Base-by-base conservation (phyloP, 1,140 invertebrate species). In the Phortica variegata region DNA sequence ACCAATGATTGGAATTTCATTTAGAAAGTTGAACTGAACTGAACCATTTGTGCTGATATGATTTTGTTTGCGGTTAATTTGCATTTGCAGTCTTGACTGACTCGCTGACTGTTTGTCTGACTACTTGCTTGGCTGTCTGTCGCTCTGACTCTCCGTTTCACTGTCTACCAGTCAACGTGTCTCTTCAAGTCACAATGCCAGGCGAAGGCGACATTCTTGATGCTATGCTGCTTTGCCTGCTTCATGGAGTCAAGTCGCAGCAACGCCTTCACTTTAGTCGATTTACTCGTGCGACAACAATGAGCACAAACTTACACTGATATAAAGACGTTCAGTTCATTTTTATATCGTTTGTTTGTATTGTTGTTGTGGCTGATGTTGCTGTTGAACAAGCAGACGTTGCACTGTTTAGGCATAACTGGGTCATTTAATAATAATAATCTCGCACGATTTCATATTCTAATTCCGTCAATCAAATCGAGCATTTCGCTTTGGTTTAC, bases 401-500 rank as follows among this genome's bases (percentile, higher is more conserved):
- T 42, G 37, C 40, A 36, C 47, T 47, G 47, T 56, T 57, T 57
- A 56, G 39, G 49, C 48, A 6, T 52, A 68, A 69, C 46, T 68
- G 47, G 65, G 63, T 63, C 60, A 68, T 63, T 63, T 68, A 68
- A 69, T 69, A 68, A 68, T 41, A 40, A 48, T 31, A 13, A 47
- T 26, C 49, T 48, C 43, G 44, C 60, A 66, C 62, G 59, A 66
- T 63, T 60, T 60, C 60, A 54, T 68, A 68, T 68, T 68, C 63
- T 68, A 63, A 68, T 63, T 69, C 63, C 46, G 63, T 68, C 63
- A 68, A 68, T 68, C 63, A 68, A 34, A 34, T 19, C 46, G 18
- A 31, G 18, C 40, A 19, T 6, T 10, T 5, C 5, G 23, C 23
- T 6, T 26, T 26, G 5, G 5, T 26, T 26, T 26, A 6, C 5